Evolutionary conservation across 2,113 vertebrate species (phyloP), one percentile per base, ranked within the genome.

Genomic region (Stictonetta naevosa): DNA sequence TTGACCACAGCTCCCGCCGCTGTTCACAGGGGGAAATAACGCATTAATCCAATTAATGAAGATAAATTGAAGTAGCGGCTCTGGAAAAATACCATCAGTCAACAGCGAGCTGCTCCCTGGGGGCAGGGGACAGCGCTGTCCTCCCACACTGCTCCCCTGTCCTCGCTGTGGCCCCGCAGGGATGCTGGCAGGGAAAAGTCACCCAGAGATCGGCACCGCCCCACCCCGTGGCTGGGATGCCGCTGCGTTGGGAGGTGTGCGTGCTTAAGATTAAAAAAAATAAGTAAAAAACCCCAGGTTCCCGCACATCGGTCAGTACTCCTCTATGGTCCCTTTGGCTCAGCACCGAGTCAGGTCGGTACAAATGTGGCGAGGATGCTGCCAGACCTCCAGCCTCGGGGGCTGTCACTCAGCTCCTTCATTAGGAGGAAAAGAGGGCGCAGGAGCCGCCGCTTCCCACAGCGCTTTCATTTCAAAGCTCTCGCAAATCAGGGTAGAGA

Each of bases 371-470:
- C 22, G 56, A 42, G 66, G 82, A 77, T 34, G 83, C 72, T 93
- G 90, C 66, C 95, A 80, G 66, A 22, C 56, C 78, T 82, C 71
- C 87, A 40, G 96, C 92, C 95, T 92, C 28, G 0, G 86, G 94
- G 83, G 83, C 91, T 95, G 93, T 93, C 95, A 95, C 76, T 95
- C 95, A 89, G 25, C 81, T 82, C 83, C 95, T 93, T 96, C 93
- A 66, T 94, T 92, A 95, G 83, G 81, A 76, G 53, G 58, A 44
- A 67, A 74, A 88, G 89, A 69, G 74, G 38, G 74, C 63, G 69
- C 1, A 3, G 74, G 91, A 94, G 71, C 81, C 86, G 63, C 62
- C 0, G 0, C 58, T 83, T 76, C 88, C 83, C 69, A 59, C 77
- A 9, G 58, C 23, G 58, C 48, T 40, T 87, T 87, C 82, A 92